Percentiles rank a stretch among this genome's conserved stretches.
Evolutionary conservation across 2,888 invertebrate genomes (phyloP).

Genomic region (Tribolium freemani): DNA sequence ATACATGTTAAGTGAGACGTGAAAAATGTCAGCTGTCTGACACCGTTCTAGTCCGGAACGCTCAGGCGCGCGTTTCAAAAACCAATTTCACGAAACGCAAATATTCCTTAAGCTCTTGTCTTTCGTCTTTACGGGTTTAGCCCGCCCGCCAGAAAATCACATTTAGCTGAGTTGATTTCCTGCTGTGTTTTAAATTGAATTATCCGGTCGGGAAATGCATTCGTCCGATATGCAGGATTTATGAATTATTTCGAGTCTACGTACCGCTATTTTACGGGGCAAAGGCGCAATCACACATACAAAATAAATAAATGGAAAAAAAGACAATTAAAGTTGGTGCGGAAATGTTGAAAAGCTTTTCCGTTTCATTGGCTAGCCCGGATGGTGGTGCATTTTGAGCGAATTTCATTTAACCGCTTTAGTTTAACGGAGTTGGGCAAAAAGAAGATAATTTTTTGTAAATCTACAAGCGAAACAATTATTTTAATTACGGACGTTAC

Average conservation of each 20-base stretch:
- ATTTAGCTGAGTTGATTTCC: constrained; percentile 9
- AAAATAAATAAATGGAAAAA: neutral
- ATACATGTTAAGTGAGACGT: constrained; percentile 55
- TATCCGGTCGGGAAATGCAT: neutral
- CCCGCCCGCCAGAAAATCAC: constrained; percentile 24
- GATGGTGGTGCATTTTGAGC: constrained; percentile 15
- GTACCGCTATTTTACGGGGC: neutral
- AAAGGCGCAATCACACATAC: constrained; percentile 8
- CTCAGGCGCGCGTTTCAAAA: constrained; percentile 40
- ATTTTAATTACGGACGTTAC: neutral
- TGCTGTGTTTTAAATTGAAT: constrained; percentile 1
- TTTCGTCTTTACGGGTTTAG: constrained; percentile 27
- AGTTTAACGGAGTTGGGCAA: neutral
- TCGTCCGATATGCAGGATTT: constrained; percentile 18
- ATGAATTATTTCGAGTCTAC: constrained; percentile 18
- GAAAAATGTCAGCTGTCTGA: constrained; percentile 54
- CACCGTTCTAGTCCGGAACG: constrained; percentile 29
- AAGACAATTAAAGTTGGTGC: constrained; percentile 24
- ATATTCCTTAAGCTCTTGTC: constrained; percentile 31
- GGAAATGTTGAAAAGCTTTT: constrained; percentile 27
- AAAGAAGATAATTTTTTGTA: neutral
- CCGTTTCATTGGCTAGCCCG: constrained; percentile 22
- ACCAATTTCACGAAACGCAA: constrained; percentile 46
- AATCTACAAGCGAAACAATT: neutral
- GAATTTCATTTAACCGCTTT: constrained; percentile 11